phyloP scores from a whole-genome alignment of 1,140 invertebrate species.

The Hylaeus volcanicus region DNA sequence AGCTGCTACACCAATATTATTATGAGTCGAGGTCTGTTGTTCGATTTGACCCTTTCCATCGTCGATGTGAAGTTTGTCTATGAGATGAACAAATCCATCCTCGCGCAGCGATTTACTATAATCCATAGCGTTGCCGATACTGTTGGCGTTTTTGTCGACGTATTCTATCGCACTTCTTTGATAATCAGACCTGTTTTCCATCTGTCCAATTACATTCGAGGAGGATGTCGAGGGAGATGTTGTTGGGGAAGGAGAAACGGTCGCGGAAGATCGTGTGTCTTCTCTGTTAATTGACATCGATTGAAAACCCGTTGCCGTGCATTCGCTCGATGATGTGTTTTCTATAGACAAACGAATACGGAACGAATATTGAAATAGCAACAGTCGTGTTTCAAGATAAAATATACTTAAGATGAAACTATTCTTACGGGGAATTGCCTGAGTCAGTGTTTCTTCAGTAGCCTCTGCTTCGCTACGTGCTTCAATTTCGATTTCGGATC shows the following conservation, averaged over 20 bases:
- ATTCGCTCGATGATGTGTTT: slow-evolving; percentile 10
- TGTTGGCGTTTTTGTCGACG: slow-evolving; percentile 81
- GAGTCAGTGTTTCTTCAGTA: slow-evolving; percentile 76
- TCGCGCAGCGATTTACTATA: slow-evolving; percentile 67
- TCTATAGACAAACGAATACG: not conserved
- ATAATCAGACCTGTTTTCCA: slow-evolving; percentile 75
- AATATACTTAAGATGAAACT: not conserved
- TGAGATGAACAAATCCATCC: slow-evolving; percentile 69
- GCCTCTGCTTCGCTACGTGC: slow-evolving; percentile 80
- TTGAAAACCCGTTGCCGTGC: slow-evolving; percentile 23
- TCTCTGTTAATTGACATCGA: slow-evolving; percentile 68
- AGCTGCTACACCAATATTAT: slow-evolving; percentile 55
- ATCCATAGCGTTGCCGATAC: slow-evolving; percentile 60
- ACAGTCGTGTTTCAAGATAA: not conserved
- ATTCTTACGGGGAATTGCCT: slow-evolving; percentile 68
- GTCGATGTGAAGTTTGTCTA: slow-evolving; percentile 75
- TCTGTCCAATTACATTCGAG: slow-evolving; percentile 74
- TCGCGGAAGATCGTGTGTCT: slow-evolving; percentile 61
- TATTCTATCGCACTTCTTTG: slow-evolving; percentile 77
- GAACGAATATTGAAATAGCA: not conserved
- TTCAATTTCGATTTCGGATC: slow-evolving; percentile 84
- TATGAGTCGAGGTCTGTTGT: slow-evolving; percentile 51
- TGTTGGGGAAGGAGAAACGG: slow-evolving; percentile 68
- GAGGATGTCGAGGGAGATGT: slow-evolving; percentile 64
- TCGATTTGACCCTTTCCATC: slow-evolving; percentile 65